Evolutionary conservation across 2,113 vertebrate species (phyloP), one percentile per base, ranked within the genome.

Genomic region (Alligator mississippiensis): DNA sequence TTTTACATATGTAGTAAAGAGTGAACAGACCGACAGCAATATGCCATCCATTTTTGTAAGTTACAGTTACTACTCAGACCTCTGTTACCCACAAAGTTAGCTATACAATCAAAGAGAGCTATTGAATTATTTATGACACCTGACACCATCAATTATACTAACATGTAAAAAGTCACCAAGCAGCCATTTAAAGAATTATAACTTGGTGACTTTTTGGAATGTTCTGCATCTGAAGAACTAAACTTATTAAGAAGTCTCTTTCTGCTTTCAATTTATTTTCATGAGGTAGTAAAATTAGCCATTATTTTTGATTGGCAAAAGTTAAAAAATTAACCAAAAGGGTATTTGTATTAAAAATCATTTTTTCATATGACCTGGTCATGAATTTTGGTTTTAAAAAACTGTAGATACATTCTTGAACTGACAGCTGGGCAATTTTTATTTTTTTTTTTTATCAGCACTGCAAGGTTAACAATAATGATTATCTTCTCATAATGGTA

Each of bases 91-190:
- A 92, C 91, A 96, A 97, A 94, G 93, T 83, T 82, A 89, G 27
- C 79, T 82, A 82, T 60, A 81, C 58, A 95, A 93, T 87, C 85
- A 87, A 84, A 94, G 72, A 80, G 84, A 95, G 93, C 88, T 88
- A 83, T 60, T 96, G 85, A 97, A 95, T 96, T 96, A 96, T 97
- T 96, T 94, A 97, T 94, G 96, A 92, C 80, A 94, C 90, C 61
- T 94, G 90, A 96, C 81, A 95, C 63, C 81, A 92, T 96, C 88
- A 95, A 88, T 96, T 93, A 96, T 11, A 38, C 2, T 77, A 60
- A 61, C 86, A 64, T 88, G 38, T 84, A 96, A 94, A 89, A 95
- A 93, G 87, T 97, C 89, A 95, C 57, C 62, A 62, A 85, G 79
- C 78, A 97, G 74, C 4, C 25, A 84, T 81, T 92, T 95, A 94